Conservation (phyloP, 1,140 invertebrate genomes). For the Bombus cullumanus region DNA sequence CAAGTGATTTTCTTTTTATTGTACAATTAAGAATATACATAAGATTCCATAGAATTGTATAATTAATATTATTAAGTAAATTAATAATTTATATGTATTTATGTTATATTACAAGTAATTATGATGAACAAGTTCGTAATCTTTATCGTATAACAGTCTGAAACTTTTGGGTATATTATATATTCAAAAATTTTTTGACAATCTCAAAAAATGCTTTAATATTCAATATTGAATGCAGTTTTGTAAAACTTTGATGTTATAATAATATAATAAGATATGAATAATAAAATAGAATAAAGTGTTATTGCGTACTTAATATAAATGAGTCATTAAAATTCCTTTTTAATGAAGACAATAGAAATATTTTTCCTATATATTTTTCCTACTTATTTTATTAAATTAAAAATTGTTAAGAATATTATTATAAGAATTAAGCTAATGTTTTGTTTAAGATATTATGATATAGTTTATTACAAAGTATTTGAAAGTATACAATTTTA, state of each 20-base stretch:
- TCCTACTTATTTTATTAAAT: background rate
- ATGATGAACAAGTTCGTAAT: background rate
- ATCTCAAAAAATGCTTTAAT: background rate
- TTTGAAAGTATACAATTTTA: too few species aligned
- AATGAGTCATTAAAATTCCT: background rate
- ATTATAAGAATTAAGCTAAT: background rate
- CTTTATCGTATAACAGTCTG: background rate
- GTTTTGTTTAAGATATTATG: background rate
- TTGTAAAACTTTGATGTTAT: background rate
- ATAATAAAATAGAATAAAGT: background rate
- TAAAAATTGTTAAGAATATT: background rate
- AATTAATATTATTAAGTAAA: background rate
- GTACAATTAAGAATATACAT: background rate
- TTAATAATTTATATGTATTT: background rate
- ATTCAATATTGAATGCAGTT: background rate
- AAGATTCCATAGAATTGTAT: background rate
- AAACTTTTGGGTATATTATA: background rate
- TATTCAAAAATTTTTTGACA: background rate
- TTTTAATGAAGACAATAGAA: background rate
- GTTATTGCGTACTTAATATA: background rate
- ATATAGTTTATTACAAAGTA: too few species aligned
- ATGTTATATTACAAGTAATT: background rate
- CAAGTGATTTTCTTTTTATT: background rate
- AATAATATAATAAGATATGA: too few species aligned
- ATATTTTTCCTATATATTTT: background rate